Conservation (phyloP, 2,797 vertebrate species). For the Tangara arthus region DNA sequence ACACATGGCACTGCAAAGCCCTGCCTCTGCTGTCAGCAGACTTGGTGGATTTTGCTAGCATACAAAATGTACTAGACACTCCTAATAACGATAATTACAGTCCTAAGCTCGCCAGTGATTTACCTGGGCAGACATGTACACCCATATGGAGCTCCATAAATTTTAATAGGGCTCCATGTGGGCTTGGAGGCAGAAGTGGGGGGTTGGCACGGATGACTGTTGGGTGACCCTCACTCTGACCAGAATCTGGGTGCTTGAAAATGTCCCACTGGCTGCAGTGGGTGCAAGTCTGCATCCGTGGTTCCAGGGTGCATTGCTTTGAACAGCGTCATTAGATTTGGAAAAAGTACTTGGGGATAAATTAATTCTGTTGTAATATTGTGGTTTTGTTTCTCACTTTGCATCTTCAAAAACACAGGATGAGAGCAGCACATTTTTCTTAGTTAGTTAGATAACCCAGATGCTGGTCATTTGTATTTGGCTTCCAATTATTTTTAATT, state of each 20-base stretch:
- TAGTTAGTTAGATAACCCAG: not conserved
- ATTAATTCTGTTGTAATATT: not conserved
- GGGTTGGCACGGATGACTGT: not conserved
- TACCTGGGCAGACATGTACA: slow-evolving; percentile 46
- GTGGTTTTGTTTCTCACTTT: not conserved
- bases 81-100: slow-evolving; percentile 56
- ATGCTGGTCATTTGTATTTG: not conserved
- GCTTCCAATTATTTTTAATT: not conserved
- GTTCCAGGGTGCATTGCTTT: not conserved
- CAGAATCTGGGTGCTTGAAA: not conserved
- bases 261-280: rapidly evolving
- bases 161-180: slow-evolving; percentile 5
- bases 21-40: not conserved
- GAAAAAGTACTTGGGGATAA: not conserved
- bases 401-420: not conserved
- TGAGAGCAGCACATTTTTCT: not conserved
- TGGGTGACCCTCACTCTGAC: not conserved
- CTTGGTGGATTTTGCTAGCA: not conserved
- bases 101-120: not conserved
- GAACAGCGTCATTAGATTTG: not conserved
- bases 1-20: not conserved
- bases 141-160: slow-evolving; percentile 11
- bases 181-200: not conserved
- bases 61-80: slow-evolving; percentile 44
- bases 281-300: not conserved